These are phyloP conservation scores for Apotomis betuletana DNA, from an alignment of 2,888 invertebrate species.

Conservation along the genomic window DNA sequence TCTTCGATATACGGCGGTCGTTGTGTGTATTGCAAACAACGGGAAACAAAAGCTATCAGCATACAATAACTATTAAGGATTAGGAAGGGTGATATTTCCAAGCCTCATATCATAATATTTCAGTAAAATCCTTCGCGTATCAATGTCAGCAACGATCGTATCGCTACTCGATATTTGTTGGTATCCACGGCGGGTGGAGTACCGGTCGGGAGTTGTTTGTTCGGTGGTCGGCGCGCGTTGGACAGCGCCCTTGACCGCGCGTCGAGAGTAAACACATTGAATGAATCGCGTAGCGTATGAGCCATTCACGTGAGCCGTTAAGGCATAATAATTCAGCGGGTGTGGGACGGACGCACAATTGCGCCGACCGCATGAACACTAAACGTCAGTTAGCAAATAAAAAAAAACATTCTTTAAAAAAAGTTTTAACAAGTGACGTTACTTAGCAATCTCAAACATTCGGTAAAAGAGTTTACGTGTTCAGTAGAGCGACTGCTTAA, in stretches of 20 bases:
- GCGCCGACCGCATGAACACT: conserved; percentile 45
- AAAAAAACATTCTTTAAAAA: too few relatives aligned
- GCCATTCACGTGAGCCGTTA: conserved; percentile 80
- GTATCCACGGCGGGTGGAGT: conserved; percentile 53
- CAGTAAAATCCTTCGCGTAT: conserved; percentile 8
- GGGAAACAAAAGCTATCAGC: conserved; percentile 27
- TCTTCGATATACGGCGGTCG: background rate
- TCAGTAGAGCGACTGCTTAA: too few relatives aligned
- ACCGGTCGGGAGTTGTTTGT: conserved; percentile 51
- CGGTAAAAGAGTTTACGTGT: too few relatives aligned
- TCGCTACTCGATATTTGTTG: background rate
- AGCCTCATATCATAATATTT: conserved; percentile 33
- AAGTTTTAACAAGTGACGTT: too few relatives aligned
- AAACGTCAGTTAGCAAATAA: background rate
- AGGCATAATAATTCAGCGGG: conserved; percentile 74
- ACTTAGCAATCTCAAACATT: too few relatives aligned
- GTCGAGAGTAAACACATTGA: conserved; percentile 79
- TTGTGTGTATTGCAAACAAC: conserved; percentile 1
- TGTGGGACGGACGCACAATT: conserved; percentile 70
- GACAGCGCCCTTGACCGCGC: conserved; percentile 75
- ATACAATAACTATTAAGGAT: conserved; percentile 1
- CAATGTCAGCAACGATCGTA: conserved; percentile 10
- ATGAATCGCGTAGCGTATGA: conserved; percentile 77
- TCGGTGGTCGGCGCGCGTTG: conserved; percentile 67
- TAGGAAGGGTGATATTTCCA: conserved; percentile 24